Evolutionary conservation across 2,797 vertebrate genomes (phyloP).

Genomic region (Halcyon badia): DNA sequence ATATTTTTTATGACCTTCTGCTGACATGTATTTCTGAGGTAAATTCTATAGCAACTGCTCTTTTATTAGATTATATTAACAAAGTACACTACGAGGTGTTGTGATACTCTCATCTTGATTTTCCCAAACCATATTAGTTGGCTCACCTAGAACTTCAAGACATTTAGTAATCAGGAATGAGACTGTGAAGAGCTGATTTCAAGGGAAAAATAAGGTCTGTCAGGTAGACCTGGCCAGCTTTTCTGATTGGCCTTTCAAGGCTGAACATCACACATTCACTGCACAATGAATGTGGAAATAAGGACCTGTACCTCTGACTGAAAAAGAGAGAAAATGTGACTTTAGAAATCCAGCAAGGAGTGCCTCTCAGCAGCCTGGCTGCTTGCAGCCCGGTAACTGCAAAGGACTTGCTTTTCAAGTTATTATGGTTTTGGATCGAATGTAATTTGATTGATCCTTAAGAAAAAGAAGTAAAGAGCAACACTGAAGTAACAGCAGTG

Average conservation of each 20-base stretch:
- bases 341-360: neutral
- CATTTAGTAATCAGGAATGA: neutral
- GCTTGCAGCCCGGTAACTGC: neutral
- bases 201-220: neutral
- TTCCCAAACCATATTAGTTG: neutral
- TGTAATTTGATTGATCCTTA: neutral
- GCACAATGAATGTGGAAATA: neutral
- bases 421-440: conserved; percentile 8
- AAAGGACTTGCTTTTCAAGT: conserved; percentile 6
- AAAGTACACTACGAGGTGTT: neutral
- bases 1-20: neutral
- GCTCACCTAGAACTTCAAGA: neutral
- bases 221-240: neutral
- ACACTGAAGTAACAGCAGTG: neutral
- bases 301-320: neutral
- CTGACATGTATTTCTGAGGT: neutral
- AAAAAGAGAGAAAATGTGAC: neutral
- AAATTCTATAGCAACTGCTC: neutral
- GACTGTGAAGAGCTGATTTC: neutral
- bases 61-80: neutral
- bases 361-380: neutral
- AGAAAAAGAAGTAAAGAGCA: neutral
- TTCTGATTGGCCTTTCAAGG: neutral
- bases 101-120: neutral
- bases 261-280: neutral